A percentile compares a stretch with the other conserved stretches of the same genome.
Conservation (phyloP, 2,797 vertebrate genomes). For the Coilia nasus region DNA sequence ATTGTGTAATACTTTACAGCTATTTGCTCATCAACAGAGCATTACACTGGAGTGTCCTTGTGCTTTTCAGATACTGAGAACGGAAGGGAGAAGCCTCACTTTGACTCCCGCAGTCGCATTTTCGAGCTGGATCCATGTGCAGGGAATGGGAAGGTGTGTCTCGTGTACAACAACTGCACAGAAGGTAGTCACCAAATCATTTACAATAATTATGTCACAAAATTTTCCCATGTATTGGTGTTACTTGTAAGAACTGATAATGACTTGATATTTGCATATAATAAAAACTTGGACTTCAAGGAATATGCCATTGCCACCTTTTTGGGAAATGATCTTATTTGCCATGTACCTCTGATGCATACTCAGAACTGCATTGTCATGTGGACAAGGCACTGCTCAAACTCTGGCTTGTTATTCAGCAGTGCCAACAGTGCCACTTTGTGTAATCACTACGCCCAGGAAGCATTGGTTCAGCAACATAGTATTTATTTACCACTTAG, state of each 20-base stretch:
- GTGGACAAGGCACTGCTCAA: no score
- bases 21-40: not conserved
- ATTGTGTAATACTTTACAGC: not conserved
- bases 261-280: no score
- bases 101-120: conserved; percentile 86
- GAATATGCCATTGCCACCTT: no score
- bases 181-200: conserved; percentile 72
- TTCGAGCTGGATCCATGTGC: conserved; percentile 92
- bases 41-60: not conserved
- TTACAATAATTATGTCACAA: not conserved
- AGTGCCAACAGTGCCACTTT: no score
- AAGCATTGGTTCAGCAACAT: no score
- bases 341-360: no score
- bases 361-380: no score
- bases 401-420: no score
- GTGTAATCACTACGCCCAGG: no score
- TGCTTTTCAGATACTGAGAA: conserved; percentile 64
- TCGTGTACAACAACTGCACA: conserved; percentile 89
- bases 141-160: conserved; percentile 92
- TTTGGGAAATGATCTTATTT: no score
- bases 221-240: not conserved
- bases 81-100: conserved; percentile 81
- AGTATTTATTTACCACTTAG: no score
- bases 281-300: no score
- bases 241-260: not conserved